Percentiles rank a stretch among this genome's conserved stretches.
Evolutionary conservation across 1,140 invertebrate species (phyloP).

Genomic region (Leptestheria dahalacensis): DNA sequence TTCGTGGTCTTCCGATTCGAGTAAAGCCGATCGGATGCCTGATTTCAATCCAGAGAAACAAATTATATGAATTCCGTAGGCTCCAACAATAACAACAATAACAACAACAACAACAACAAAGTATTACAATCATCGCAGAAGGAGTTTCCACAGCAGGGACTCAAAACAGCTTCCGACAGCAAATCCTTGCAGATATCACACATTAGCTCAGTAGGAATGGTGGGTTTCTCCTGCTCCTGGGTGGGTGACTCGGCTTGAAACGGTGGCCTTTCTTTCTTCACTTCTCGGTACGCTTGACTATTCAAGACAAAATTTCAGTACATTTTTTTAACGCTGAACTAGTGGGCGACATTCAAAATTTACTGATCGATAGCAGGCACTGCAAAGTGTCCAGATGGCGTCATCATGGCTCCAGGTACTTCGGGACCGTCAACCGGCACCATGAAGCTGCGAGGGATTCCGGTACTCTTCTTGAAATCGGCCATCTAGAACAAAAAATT

Average conservation of each 20-base stretch:
- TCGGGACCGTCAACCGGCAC: conserved; percentile 75
- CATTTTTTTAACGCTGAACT: not conserved
- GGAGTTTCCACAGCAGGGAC: conserved; percentile 91
- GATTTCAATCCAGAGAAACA: conserved; percentile 20
- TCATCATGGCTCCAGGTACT: conserved; percentile 82
- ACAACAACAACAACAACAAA: too few species aligned
- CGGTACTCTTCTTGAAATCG: conserved; percentile 82
- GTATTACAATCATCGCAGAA: conserved; percentile 97
- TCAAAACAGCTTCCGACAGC: conserved; percentile 89
- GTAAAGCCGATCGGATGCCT: conserved; percentile 70
- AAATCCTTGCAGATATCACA: conserved; percentile 85
- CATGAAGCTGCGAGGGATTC: conserved; percentile 95
- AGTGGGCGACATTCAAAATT: too few species aligned
- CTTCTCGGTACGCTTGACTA: conserved; percentile 61
- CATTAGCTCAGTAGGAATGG: conserved; percentile 76
- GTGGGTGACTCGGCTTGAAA: conserved; percentile 38
- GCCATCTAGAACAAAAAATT: conserved; percentile 31
- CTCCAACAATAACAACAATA: not conserved
- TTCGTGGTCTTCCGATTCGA: conserved; percentile 86
- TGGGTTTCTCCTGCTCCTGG: conserved; percentile 40
- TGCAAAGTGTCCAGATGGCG: conserved; percentile 77
- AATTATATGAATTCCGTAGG: conserved; percentile 15
- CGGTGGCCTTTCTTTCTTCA: conserved; percentile 48
- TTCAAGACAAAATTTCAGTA: conserved; percentile 21
- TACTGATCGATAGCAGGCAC: conserved; percentile 82